These are phyloP conservation scores for Eupsilia transversa DNA, from an alignment of 2,888 invertebrate species.

Conservation along the genomic window DNA sequence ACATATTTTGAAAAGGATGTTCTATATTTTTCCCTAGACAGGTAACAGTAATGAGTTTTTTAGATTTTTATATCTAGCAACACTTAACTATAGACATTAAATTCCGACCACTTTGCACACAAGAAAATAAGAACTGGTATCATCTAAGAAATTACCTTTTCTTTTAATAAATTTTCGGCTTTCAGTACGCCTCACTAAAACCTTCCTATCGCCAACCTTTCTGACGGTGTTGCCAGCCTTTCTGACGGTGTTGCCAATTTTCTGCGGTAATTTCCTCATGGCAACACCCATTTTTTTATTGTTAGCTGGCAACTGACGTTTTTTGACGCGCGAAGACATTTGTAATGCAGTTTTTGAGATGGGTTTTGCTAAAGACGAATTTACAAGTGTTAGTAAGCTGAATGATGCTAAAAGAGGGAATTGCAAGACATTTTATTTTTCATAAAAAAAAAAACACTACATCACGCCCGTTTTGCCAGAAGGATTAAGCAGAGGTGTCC, in stretches of 20 bases:
- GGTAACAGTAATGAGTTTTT: too few species aligned
- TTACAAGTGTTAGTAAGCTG: constrained; percentile 64
- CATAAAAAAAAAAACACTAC: too few species aligned
- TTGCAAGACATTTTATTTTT: constrained; percentile 42
- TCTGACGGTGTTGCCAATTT: constrained; percentile 72
- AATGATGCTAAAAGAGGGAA: constrained; percentile 1
- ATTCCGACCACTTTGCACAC: not conserved
- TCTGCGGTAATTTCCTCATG: constrained; percentile 73
- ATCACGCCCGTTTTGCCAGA: too few species aligned
- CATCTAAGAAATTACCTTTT: constrained; percentile 79
- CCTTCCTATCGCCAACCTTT: constrained; percentile 80
- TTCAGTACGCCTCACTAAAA: constrained; percentile 78
- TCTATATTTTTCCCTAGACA: too few species aligned
- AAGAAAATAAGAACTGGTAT: constrained; percentile 7
- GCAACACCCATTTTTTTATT: constrained; percentile 63
- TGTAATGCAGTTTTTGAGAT: constrained; percentile 59
- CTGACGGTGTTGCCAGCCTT: constrained; percentile 74
- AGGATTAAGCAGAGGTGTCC: too few species aligned
- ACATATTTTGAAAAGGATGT: too few species aligned
- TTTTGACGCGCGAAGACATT: constrained; percentile 61
- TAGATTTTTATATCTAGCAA: too few species aligned
- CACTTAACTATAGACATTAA: constrained; percentile 25
- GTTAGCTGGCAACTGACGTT: constrained; percentile 67
- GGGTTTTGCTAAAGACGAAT: constrained; percentile 65
- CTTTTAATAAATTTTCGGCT: constrained; percentile 79